phyloP scores from a whole-genome alignment of 1,140 invertebrate species.

The Cryptotermes secundus region DNA sequence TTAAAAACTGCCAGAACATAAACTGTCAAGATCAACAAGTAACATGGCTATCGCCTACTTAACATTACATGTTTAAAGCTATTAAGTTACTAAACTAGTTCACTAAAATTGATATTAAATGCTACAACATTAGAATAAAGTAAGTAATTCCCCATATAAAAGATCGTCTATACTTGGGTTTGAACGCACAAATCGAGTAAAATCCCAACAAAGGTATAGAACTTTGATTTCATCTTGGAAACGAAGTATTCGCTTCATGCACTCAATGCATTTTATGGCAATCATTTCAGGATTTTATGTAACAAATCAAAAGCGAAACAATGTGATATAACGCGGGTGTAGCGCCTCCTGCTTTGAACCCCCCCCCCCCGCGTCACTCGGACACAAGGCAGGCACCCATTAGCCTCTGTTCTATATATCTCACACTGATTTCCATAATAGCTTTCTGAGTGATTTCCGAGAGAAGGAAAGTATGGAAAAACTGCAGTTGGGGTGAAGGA shows the following conservation, averaged over 20 bases:
- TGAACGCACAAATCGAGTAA: too few relatives aligned
- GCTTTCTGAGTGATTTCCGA: conserved; percentile 39
- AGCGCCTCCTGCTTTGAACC: neutral
- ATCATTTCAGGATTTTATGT: neutral
- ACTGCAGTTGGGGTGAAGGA: neutral
- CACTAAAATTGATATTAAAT: too few relatives aligned
- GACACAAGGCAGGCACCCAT: conserved; percentile 1
- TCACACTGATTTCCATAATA: conserved; percentile 38
- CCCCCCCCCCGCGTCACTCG: neutral
- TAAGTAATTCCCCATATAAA: too few relatives aligned
- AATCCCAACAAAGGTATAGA: too few relatives aligned
- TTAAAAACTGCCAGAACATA: too few relatives aligned
- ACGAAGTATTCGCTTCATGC: neutral
- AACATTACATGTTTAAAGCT: too few relatives aligned
- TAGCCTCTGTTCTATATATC: conserved; percentile 14
- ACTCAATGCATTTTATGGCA: neutral
- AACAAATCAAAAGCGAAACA: neutral
- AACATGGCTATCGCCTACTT: too few relatives aligned
- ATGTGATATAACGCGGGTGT: neutral
- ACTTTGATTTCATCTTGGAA: too few relatives aligned
- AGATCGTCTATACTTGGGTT: too few relatives aligned
- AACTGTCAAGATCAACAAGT: too few relatives aligned
- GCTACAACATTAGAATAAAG: too few relatives aligned
- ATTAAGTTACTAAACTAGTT: too few relatives aligned
- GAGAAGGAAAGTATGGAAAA: neutral